Conservation (phyloP, 2,113 vertebrate species). For the Glaucidium brasilianum region DNA sequence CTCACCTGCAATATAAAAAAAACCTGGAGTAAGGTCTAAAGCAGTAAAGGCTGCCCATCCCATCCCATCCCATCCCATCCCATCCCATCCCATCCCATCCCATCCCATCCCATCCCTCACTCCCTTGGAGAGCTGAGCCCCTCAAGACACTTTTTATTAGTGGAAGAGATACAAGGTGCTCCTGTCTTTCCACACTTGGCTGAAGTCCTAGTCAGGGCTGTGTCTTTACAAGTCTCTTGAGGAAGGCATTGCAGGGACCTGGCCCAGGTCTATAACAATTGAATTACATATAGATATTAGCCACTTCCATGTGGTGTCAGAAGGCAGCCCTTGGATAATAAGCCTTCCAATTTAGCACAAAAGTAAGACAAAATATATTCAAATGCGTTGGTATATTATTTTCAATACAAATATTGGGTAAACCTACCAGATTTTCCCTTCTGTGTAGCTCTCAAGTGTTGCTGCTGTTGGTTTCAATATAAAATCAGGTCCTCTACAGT, state of each 20-base stretch:
- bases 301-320: background rate
- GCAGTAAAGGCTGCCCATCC: background rate
- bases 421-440: background rate
- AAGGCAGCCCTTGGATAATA: background rate
- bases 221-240: background rate
- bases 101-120: background rate
- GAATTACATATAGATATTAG: background rate
- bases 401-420: background rate
- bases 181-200: background rate
- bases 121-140: background rate
- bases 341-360: background rate
- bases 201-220: background rate
- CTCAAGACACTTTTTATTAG: background rate
- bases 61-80: too few species aligned
- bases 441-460: background rate
- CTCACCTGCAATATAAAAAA: background rate
- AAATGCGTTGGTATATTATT: background rate
- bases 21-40: background rate
- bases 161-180: background rate
- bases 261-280: background rate
- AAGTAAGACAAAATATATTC: background rate
- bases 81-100: background rate
- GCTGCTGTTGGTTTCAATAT: background rate
- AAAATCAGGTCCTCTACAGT: background rate
- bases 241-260: background rate